Evolutionary conservation across 1,140 invertebrate genomes (phyloP), one percentile per base, ranked within the genome.

Genomic region (Carcinoscorpius rotundicauda): DNA sequence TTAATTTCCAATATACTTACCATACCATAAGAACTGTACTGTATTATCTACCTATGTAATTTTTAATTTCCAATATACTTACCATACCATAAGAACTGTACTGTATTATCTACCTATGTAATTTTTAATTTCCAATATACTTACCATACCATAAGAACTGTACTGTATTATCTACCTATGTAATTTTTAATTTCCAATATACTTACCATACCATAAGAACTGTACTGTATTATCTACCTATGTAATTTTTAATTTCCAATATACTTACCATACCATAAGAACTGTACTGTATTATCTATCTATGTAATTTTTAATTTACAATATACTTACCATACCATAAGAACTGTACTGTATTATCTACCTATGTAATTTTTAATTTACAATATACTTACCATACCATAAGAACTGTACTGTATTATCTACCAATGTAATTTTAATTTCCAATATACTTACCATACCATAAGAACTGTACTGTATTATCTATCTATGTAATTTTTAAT

Each of bases 51-150:
- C 2, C 8, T 55, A 55, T 55, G n/a, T n/a, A 55, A 55, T 55
- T 55, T 29, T 29, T 29, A 29, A 1, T 29, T 29, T 29, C 29
- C 29, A 29, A 29, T 4, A 50, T 58, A 81, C 85, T 82, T 80
- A 87, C 93, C 97, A 82, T 97, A 99, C 97, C 97, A 99, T n/a
- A n/a, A n/a, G n/a, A n/a, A n/a, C n/a, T n/a, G n/a, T n/a, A 29
- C 29, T 29, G 29, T 29, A 29, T 29, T 29, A 29, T 29, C 29
- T 29, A 29, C 2, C 8, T 55, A 55, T 55, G n/a, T n/a, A 55
- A 55, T 55, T 55, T 29, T 29, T 29, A 29, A 1, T 29, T 29
- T 29, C 29, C 29, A 29, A 29, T 4, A 50, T 58, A 81, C 85
- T 82, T 80, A 87, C 93, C 97, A 82, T 97, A 99, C 97, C 97